Percentiles rank a stretch among this genome's conserved stretches.
Conservation (phyloP, 2,888 invertebrate genomes). For the Linyphia triangularis region DNA sequence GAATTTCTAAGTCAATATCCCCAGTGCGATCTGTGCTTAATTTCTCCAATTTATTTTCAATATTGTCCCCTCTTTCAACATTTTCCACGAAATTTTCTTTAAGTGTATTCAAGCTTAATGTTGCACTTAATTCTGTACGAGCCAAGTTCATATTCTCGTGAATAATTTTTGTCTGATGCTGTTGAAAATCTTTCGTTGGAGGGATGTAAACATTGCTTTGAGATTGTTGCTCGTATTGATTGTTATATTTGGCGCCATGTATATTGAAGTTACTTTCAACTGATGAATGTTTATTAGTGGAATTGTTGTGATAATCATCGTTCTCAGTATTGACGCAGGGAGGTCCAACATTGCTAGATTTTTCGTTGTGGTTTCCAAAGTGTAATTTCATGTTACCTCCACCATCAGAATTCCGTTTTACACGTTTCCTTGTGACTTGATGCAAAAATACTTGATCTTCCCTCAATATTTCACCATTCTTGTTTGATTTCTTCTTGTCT, state of each 20-base stretch:
- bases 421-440: neutral
- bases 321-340: neutral
- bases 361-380: neutral
- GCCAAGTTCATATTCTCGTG: neutral
- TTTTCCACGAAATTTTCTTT: neutral
- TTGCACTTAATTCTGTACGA: neutral
- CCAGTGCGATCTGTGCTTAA: neutral
- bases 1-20: neutral
- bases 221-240: neutral
- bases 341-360: neutral
- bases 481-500: no score
- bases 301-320: neutral
- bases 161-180: neutral
- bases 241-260: neutral
- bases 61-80: neutral
- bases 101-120: neutral
- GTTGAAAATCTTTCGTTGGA: neutral
- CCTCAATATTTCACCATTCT: neutral
- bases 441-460: conserved; percentile 26
- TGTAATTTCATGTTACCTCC: neutral
- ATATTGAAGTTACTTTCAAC: neutral
- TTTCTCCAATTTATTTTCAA: neutral
- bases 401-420: neutral
- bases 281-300: neutral
- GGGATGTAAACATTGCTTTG: neutral